Conservation (phyloP, 1,140 invertebrate genomes). For the Streblospio benedicti region DNA sequence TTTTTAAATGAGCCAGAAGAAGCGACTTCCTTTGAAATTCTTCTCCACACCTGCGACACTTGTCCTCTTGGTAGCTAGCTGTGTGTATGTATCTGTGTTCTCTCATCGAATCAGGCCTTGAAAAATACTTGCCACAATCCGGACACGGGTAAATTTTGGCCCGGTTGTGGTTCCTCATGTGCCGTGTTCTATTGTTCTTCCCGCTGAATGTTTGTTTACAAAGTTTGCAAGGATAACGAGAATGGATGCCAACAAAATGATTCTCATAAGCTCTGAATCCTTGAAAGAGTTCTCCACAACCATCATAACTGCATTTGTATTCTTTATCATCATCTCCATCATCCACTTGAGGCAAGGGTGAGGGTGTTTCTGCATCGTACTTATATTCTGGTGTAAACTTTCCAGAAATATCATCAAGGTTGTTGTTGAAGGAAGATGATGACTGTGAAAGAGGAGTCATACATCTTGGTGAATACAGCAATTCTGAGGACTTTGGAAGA, state of each 20-base stretch:
- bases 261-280: conserved; percentile 11
- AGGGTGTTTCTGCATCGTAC: no score
- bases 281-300: not conserved
- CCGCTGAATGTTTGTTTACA: conserved; percentile 15
- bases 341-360: no score
- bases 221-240: conserved; percentile 15
- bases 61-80: conserved; percentile 6
- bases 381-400: no score
- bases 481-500: no score
- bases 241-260: conserved; percentile 8
- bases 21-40: conserved; percentile 6
- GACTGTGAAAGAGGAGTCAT: no score
- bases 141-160: conserved; percentile 9
- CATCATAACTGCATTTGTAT: not conserved
- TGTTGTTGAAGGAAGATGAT: no score
- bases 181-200: conserved; percentile 14
- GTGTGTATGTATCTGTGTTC: conserved; percentile 17
- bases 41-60: conserved; percentile 7
- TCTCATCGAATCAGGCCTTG: conserved; percentile 12
- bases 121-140: conserved; percentile 8
- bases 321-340: not conserved
- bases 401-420: no score
- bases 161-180: conserved; percentile 5
- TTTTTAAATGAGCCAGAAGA: conserved; percentile 16
- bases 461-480: no score